Conservation (phyloP, 2,113 vertebrate genomes). For the Rhipidura dahli region DNA sequence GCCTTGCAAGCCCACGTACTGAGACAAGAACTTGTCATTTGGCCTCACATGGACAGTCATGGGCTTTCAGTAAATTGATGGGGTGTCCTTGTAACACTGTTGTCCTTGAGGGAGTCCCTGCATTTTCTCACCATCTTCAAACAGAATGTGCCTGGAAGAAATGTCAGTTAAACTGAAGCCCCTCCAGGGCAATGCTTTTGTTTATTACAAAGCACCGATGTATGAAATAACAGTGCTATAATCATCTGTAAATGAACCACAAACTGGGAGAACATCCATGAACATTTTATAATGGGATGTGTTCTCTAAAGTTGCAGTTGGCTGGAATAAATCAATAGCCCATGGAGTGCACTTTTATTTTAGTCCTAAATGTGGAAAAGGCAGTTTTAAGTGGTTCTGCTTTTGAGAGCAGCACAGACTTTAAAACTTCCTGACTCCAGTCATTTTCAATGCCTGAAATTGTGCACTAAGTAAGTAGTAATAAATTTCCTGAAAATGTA, state of each 20-base stretch:
- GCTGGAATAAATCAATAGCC: slow-evolving; percentile 26
- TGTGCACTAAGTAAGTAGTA: neutral
- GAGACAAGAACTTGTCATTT: neutral
- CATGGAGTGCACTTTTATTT: neutral
- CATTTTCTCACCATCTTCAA: neutral
- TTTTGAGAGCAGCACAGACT: neutral
- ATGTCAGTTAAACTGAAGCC: neutral
- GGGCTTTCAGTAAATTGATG: neutral
- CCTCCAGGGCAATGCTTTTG: neutral
- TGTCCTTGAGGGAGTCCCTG: neutral
- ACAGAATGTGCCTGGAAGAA: neutral
- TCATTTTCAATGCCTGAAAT: slow-evolving; percentile 12
- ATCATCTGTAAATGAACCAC: slow-evolving; percentile 38
- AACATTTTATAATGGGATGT: neutral
- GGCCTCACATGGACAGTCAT: neutral
- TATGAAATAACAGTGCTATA: slow-evolving; percentile 32
- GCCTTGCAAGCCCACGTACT: neutral
- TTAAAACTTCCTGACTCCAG: slow-evolving; percentile 42
- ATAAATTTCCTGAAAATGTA: slow-evolving; percentile 28
- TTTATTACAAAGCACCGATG: slow-evolving; percentile 14
- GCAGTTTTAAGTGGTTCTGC: neutral
- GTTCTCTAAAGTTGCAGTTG: slow-evolving; percentile 5
- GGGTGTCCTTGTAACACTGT: neutral
- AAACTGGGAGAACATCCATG: neutral
- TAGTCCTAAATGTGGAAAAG: slow-evolving; percentile 4